Evolutionary conservation across 2,113 vertebrate species (phyloP).

Genomic region (Anhinga rufa): DNA sequence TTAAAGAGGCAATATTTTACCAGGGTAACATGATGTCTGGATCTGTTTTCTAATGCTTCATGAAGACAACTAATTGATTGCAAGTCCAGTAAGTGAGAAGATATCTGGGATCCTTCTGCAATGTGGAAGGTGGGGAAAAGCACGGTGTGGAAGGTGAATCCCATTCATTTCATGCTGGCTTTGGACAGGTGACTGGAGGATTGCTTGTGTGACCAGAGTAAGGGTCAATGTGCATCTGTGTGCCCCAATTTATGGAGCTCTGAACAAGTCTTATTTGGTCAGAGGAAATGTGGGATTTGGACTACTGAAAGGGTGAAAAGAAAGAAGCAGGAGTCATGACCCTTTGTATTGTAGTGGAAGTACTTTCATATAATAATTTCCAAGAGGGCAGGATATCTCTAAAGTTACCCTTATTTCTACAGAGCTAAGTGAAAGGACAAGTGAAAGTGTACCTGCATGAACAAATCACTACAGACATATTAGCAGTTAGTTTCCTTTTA

Average conservation of each 20-base stretch:
- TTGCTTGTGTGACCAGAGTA: background rate
- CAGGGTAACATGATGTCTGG: background rate
- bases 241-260: background rate
- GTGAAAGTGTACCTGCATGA: background rate
- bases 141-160: rapidly evolving
- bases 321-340: background rate
- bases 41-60: background rate
- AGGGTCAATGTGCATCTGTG: rapidly evolving
- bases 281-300: background rate
- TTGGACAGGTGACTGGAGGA: background rate
- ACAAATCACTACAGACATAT: background rate
- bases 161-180: background rate
- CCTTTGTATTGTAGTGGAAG: rapidly evolving
- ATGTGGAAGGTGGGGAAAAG: background rate
- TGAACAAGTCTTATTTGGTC: background rate
- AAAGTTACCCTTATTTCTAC: background rate
- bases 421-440: background rate
- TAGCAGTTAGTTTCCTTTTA: background rate
- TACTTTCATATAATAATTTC: background rate
- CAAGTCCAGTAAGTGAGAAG: background rate
- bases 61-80: background rate
- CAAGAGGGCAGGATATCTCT: background rate
- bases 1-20: background rate
- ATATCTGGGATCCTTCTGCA: background rate
- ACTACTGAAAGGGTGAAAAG: background rate